Evolutionary conservation across 1,140 invertebrate species (phyloP), one percentile per base, ranked within the genome.

Genomic region (Ceratosolen fusciceps): DNA sequence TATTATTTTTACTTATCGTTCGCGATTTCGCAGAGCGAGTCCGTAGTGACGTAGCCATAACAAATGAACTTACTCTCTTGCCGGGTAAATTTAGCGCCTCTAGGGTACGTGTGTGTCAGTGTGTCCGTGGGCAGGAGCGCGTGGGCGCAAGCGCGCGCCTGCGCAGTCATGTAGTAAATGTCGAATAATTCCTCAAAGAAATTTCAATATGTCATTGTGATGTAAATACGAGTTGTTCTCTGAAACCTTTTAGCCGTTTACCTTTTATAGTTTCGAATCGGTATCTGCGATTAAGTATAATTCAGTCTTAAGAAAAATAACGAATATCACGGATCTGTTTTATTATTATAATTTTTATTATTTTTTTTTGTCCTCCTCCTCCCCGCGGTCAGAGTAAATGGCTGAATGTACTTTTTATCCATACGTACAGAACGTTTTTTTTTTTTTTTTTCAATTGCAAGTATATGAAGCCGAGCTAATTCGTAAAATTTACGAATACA

Each of bases 151-250:
- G 39, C 39, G 39, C 39, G 39, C 39, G 39, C 43, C 8, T 26
- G 21, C 21, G n/a, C 31, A n/a, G n/a, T n/a, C n/a, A n/a, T n/a
- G n/a, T n/a, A n/a, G n/a, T n/a, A n/a, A n/a, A 49, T 54, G 47
- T 19, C 39, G 34, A 65, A 39, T 65, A 56, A 73, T 73, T 72
- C 16, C 65, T 49, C 52, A 29, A 67, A 74, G 24, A 21, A 58
- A 58, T 68, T 56, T 29, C 62, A 70, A 74, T 52, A 4, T 79
- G 67, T 79, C 72, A 62, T 79, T 79, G 71, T 79, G 14, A 43
- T 74, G 62, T 49, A 74, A 74, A 56, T 67, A 31, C 29, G 47
- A 65, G 60, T 58, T 43, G 9, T 47, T 7, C 24, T 74, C 31
- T 49, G n/a, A 8, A 74, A 74, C 71, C 24, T 31, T 67, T 54